Base-by-base conservation (phyloP, 2,113 vertebrate species). In the Amazona vittata region DNA sequence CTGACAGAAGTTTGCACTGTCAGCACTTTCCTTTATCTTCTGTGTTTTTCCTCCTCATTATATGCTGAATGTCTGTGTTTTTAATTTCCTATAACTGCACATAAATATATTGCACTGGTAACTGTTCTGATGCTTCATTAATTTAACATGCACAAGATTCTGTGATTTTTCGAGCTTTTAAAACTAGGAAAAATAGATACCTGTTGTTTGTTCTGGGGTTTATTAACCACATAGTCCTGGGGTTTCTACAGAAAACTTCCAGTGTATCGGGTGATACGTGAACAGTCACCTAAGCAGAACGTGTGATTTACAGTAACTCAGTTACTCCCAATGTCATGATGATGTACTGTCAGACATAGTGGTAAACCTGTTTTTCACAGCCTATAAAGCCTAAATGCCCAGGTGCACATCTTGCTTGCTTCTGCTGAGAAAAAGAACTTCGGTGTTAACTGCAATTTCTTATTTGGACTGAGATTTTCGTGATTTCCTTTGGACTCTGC, bases 401-500 rank as follows among this genome's bases (percentile, higher is more conserved):
- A 64, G 10, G 20, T 78, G 28, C 13, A 12, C 64, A 65, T 68
- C 68, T 87, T 73, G 33, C 35, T 80, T 94, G 50, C 59, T 85
- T 74, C 46, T 73, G 8, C 31, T 43, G 37, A 77, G 64, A 59
- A 86, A 73, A 69, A 64, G 19, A 73, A 57, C n/a, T 64, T 13
- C 37, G 49, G 1, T 18, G 16, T 76, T 74, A 79, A 53, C 46
- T 81, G 19, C 29, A 33, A 22, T 83, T 59, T 86, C 71, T 89
- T 63, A 77, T 78, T 94, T 86, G 2, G 11, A 59, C 24, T 11
- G 53, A 89, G 69, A 46, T 90, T 75, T 92, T 92, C 17, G n/a
- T 70, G 33, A 81, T 92, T 93, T 93, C 73, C 74, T 71, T 89
- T 53, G 85, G 63, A 90, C 57, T 92, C 71, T 90, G 92, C 88